Base-by-base conservation (phyloP, 2,888 invertebrate species). In the Cephus spinipes region DNA sequence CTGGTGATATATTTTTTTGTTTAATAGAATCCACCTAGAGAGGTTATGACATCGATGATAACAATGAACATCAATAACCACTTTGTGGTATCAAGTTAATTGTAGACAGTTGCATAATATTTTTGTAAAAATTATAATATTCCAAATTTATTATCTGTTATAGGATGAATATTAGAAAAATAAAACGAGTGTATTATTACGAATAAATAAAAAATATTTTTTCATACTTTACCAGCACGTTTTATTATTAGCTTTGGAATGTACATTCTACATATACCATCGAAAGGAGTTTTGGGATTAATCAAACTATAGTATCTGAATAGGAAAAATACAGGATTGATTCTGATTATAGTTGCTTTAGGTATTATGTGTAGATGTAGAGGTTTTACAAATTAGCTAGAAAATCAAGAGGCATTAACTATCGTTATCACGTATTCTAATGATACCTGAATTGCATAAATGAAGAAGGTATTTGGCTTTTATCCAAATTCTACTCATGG, bases 391-490 rank as follows among this genome's bases (percentile, higher is more conserved):
- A 23, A 23, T 55, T 55, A 23, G 9, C 23, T 55, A 55, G 9
- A 55, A 55, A 40, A 23, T 55, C 23, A 55, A 71, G 12, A 71
- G 11, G 35, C 11, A 23, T 23, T 55, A 2, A 9, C 55, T 9
- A 55, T 77, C 68, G 32, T 23, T 69, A 32, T 30, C 73, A 73
- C 68, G 35, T 74, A 36, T 55, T 32, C 68, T 23, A 55, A 55
- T 55, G 55, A 55, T 55, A 55, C 55, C 23, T 55, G 55, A 55
- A 55, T 23, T 23, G 55, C 55, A 55, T 55, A 9, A 55, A 55
- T 55, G 23, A 55, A 23, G 9, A 55, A 55, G 55, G 23, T 55
- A 23, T 55, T 55, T 55, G 55, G 23, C 55, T 55, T 55, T 55
- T 23, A 55, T 55, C 55, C 55, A 55, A 55, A 23, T 23, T 55